These are phyloP conservation scores for Boleophthalmus pectinirostris DNA, from an alignment of 2,113 vertebrate species.

Conservation along the genomic window DNA sequence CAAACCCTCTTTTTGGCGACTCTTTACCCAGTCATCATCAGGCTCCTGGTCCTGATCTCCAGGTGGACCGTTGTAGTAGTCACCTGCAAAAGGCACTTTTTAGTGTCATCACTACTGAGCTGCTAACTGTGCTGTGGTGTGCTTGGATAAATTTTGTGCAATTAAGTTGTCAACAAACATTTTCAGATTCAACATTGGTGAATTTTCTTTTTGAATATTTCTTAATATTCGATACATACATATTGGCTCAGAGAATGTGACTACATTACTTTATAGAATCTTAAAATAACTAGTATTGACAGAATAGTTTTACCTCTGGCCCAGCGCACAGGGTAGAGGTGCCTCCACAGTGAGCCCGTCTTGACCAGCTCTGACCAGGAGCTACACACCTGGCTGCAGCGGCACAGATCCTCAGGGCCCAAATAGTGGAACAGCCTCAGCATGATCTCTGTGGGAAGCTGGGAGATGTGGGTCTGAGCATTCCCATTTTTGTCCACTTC, in stretches of 20 bases:
- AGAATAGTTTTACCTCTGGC: conserved; percentile 83
- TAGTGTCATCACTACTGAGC: background rate
- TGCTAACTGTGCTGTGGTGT: too few species aligned
- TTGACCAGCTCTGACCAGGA: conserved; percentile 88
- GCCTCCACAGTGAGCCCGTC: conserved; percentile 93
- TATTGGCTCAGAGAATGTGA: background rate
- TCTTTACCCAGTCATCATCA: conserved; percentile 90
- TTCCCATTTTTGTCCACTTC: conserved; percentile 67
- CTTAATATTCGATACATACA: too few species aligned
- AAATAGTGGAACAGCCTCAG: conserved; percentile 90
- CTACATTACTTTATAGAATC: background rate
- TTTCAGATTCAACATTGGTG: too few species aligned
- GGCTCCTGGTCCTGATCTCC: conserved; percentile 85
- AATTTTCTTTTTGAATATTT: too few species aligned
- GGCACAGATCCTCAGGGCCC: conserved; percentile 88
- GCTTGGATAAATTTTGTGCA: too few species aligned
- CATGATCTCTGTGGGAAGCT: conserved; percentile 92
- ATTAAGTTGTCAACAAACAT: too few species aligned
- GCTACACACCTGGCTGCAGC: conserved; percentile 90
- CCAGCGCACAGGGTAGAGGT: conserved; percentile 95
- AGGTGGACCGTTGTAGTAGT: conserved; percentile 87
- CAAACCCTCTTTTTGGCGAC: conserved; percentile 85
- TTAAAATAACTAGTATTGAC: background rate
- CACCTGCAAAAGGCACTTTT: conserved; percentile 71
- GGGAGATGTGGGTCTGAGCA: conserved; percentile 77